phyloP scores from a whole-genome alignment of 2,888 invertebrate species.

The Xylophagus ater region DNA sequence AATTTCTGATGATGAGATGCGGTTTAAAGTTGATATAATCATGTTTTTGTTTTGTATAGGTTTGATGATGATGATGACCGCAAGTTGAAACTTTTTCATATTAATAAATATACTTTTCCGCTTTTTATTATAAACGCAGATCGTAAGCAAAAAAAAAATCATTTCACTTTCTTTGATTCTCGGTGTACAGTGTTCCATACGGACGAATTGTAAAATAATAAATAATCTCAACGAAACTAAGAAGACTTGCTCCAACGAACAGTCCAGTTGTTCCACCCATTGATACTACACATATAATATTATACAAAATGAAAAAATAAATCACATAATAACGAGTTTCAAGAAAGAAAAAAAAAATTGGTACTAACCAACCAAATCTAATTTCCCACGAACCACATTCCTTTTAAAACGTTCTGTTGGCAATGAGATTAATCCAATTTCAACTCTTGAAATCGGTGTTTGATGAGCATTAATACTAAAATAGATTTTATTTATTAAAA shows the following conservation, averaged over 20 bases:
- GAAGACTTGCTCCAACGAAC: constrained; percentile 54
- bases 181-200: constrained; percentile 26
- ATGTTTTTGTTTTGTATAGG: no score
- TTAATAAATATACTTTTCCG: constrained; percentile 3
- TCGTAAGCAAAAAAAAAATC: neutral
- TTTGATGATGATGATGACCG: neutral
- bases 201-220: constrained; percentile 46
- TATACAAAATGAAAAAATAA: neutral
- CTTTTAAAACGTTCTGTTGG: constrained; percentile 61
- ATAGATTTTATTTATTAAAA: no score
- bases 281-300: constrained; percentile 40
- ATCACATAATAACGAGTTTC: neutral
- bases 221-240: constrained; percentile 52
- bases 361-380: constrained; percentile 62
- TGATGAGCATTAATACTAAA: constrained; percentile 27
- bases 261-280: constrained; percentile 55
- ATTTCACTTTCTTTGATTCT: constrained; percentile 18
- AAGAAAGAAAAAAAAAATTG: neutral
- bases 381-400: constrained; percentile 57
- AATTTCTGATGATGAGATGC: no score
- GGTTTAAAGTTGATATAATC: no score
- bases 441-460: constrained; percentile 40
- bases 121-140: constrained; percentile 1
- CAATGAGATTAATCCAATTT: constrained; percentile 50
- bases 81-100: neutral